These are phyloP conservation scores for Muschampia plurimacula DNA, from an alignment of 2,888 invertebrate species.

Conservation along the genomic window DNA sequence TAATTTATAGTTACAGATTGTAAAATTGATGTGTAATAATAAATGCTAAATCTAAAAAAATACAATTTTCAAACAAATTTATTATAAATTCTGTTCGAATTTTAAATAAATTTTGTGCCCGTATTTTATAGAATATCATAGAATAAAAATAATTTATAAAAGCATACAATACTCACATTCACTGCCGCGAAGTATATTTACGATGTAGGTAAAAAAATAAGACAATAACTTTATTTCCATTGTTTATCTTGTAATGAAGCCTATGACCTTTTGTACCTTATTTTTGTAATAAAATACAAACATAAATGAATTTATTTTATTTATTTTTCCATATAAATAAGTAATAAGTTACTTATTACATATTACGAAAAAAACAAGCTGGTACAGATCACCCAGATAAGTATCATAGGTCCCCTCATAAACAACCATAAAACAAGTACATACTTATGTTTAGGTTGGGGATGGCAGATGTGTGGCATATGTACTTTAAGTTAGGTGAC, in stretches of 20 bases:
- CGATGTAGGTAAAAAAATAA: slow-evolving; percentile 42
- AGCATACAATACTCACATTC: slow-evolving; percentile 48
- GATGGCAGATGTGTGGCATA: too few species aligned
- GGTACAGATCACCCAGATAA: too few species aligned
- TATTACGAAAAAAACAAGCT: too few species aligned
- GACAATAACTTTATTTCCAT: slow-evolving; percentile 35
- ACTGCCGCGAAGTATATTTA: slow-evolving; percentile 51
- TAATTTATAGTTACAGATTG: too few species aligned
- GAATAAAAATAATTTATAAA: slow-evolving; percentile 28
- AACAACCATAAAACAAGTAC: too few species aligned
- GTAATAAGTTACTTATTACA: too few species aligned
- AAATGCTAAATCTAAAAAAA: too few species aligned
- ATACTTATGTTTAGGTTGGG: too few species aligned
- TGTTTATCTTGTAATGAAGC: slow-evolving; percentile 43
- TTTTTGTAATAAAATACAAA: slow-evolving; percentile 62
- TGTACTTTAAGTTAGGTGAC: too few species aligned
- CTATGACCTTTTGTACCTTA: slow-evolving; percentile 76
- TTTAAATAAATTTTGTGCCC: neutral
- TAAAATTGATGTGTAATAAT: too few species aligned
- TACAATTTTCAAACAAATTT: too few species aligned
- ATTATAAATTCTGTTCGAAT: neutral
- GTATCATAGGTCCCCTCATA: too few species aligned
- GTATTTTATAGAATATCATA: neutral
- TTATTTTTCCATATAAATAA: neutral
- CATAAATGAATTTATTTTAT: neutral